phyloP scores from a whole-genome alignment of 2,113 vertebrate genomes.

The Sylvicapra grimmia region DNA sequence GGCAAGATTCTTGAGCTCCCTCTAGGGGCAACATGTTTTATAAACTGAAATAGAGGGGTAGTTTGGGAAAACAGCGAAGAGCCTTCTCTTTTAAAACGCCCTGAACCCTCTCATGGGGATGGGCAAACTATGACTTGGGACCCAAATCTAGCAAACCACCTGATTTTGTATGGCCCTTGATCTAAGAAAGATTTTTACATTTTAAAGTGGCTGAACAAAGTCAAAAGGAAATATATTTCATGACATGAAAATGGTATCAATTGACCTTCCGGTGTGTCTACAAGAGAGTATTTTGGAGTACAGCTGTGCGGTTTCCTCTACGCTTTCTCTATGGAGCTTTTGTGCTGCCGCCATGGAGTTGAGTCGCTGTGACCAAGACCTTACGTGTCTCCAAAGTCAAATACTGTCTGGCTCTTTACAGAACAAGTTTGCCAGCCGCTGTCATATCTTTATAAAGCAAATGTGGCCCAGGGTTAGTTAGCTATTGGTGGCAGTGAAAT shows the following conservation, averaged over 20 bases:
- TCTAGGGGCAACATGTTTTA: slow-evolving; percentile 26
- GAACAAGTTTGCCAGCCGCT: background rate
- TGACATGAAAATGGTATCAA: background rate
- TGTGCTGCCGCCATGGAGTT: background rate
- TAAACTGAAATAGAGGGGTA: background rate
- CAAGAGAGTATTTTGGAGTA: background rate
- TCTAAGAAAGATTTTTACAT: background rate
- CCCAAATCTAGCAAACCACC: background rate
- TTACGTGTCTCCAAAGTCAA: background rate
- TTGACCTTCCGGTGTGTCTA: background rate
- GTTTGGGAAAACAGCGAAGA: background rate
- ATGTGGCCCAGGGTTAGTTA: background rate
- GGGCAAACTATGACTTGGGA: background rate
- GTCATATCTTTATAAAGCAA: background rate
- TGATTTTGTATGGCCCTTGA: background rate
- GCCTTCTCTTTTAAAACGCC: background rate
- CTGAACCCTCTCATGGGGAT: background rate
- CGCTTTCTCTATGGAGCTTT: background rate
- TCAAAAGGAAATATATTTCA: background rate
- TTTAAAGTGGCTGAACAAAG: background rate
- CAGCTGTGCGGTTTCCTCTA: background rate
- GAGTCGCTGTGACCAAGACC: background rate
- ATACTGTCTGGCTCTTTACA: background rate
- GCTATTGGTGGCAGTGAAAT: background rate
- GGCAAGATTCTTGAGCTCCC: slow-evolving; percentile 41